phyloP scores from a whole-genome alignment of 2,113 vertebrate species.

The Regulus satrapa region DNA sequence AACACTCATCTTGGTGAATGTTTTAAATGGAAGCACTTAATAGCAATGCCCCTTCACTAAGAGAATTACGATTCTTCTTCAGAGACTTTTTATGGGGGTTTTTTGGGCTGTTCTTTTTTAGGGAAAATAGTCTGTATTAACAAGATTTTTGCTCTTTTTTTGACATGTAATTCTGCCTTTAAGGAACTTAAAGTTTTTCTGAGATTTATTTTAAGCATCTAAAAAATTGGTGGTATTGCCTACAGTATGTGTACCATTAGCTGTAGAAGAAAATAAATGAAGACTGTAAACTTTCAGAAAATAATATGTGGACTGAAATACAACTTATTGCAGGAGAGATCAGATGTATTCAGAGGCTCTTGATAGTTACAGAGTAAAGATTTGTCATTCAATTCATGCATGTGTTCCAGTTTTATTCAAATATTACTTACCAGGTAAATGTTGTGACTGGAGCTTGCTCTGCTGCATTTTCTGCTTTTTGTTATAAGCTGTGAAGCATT shows the following conservation, averaged over 20 bases:
- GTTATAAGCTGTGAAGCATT: background rate
- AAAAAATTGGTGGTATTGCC: background rate
- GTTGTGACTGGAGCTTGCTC: background rate
- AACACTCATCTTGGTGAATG: background rate
- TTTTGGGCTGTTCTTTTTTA: too few species aligned
- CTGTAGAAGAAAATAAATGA: background rate
- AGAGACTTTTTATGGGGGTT: background rate
- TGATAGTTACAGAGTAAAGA: background rate
- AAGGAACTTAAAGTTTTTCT: background rate
- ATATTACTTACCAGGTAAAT: background rate
- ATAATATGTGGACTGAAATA: background rate
- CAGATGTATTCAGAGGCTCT: background rate
- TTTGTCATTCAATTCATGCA: background rate
- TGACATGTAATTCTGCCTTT: background rate
- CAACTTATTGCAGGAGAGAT: background rate
- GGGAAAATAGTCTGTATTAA: background rate
- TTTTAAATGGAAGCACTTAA: background rate
- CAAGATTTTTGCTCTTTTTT: background rate
- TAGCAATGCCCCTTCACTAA: background rate
- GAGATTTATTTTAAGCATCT: background rate
- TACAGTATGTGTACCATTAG: background rate
- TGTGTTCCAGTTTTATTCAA: background rate
- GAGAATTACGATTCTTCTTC: background rate
- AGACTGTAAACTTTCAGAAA: background rate
- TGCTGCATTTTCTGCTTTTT: background rate